Base-by-base conservation (phyloP, 2,888 invertebrate genomes). In the Tiphia femorata region DNA sequence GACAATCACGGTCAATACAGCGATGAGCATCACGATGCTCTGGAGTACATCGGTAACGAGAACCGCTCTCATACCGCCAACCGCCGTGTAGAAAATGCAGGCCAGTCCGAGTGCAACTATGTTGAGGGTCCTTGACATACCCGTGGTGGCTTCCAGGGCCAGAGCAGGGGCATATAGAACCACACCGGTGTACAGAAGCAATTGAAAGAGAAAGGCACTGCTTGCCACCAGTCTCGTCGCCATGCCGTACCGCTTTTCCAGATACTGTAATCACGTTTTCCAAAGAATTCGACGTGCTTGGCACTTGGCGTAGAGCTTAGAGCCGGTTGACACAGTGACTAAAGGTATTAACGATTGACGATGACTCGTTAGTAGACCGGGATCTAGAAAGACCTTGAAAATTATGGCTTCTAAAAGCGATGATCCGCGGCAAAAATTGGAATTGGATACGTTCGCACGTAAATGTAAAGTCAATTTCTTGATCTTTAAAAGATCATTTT, bases 101-200 rank as follows among this genome's bases (percentile, higher is more conserved):
- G 91, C 92, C 50, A 91, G 76, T 5, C 86, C 92, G 57, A 92
- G 90, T 3, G 88, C 87, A 57, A 93, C 80, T 65, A 94, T 90
- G 1, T 94, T 93, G 54, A 89, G 84, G 25, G 88, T 80, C 81
- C 89, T 88, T 66, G 89, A 88, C 12, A 94, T 84, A n/a, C 93
- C 93, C 1, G 94, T 93, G 27, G 94, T 90, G 2, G 96, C 89
- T 81, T 92, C 92, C 10, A 97, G 83, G 0, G 96, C 96, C 63
- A 97, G 86, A 0, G 97, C 93, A 0, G 97, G 97, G 0, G 97
- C 96, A 83, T 94, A 97, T 6, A 97, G 83, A 14, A 96, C 97
- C 67, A 97, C 93, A 0, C 96, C 93, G 88, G 93, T 94, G 75
- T 94, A 94, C 20, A 95, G 85, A 65, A 95, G 88, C 92, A 96